phyloP scores from a whole-genome alignment of 2,797 vertebrate genomes.

The Ibycter americanus region DNA sequence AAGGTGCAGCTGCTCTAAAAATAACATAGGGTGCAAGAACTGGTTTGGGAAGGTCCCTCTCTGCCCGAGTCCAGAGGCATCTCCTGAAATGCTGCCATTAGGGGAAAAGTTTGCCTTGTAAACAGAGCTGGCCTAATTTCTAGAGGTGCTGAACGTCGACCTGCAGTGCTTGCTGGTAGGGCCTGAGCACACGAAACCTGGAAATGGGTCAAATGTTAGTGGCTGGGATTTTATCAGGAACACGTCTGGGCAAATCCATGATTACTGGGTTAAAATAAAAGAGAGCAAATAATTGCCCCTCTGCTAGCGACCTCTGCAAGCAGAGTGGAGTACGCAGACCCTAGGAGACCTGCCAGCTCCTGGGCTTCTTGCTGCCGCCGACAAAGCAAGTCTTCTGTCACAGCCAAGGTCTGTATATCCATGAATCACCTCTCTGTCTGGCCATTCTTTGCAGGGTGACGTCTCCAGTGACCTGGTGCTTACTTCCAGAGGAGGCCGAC shows the following conservation, averaged over 20 bases:
- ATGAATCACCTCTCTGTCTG: background rate
- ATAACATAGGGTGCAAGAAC: conserved; percentile 49
- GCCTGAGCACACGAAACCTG: background rate
- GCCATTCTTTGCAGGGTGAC: background rate
- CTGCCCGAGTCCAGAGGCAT: conserved; percentile 9
- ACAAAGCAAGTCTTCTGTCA: background rate
- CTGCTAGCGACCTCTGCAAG: background rate
- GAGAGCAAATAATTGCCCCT: background rate
- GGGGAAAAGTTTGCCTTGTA: background rate
- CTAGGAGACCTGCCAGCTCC: background rate
- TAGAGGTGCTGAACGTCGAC: background rate
- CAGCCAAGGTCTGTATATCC: background rate
- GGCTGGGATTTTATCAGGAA: background rate
- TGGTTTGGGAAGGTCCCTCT: conserved; percentile 55
- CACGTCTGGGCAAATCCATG: background rate
- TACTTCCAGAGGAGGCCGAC: background rate
- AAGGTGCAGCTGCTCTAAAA: conserved; percentile 66
- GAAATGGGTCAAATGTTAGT: background rate
- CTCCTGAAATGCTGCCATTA: conserved; percentile 34
- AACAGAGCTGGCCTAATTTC: conserved; percentile 47
- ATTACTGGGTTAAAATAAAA: background rate
- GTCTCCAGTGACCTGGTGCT: background rate
- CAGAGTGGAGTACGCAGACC: background rate
- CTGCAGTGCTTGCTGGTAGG: background rate
- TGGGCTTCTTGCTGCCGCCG: background rate